These are phyloP conservation scores for Micronisus gabar DNA, from an alignment of 2,113 vertebrate genomes.

Conservation along the genomic window DNA sequence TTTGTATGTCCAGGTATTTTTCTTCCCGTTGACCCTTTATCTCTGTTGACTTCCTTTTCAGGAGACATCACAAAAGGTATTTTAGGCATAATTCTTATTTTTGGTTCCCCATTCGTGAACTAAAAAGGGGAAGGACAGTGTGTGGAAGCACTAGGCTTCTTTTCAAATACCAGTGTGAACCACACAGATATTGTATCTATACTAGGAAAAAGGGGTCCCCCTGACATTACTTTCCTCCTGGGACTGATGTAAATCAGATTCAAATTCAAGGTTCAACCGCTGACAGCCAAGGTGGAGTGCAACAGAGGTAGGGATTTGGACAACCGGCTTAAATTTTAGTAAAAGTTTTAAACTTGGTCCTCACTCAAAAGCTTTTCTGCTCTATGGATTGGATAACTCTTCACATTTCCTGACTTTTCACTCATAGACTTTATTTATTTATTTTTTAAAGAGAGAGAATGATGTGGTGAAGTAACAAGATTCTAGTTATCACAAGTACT, in stretches of 20 bases:
- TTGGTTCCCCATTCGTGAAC: not conserved
- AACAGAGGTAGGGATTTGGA: not conserved
- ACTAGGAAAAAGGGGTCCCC: not conserved
- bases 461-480: not conserved
- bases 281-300: not conserved
- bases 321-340: not conserved
- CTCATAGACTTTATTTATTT: not conserved
- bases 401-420: not conserved
- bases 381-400: not conserved
- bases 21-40: not conserved
- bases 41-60: not conserved
- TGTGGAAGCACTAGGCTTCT: not conserved
- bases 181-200: not conserved
- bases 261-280: not conserved
- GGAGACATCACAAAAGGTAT: not conserved
- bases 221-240: not conserved
- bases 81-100: not conserved
- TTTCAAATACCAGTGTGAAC: not conserved
- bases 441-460: not conserved
- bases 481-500: not conserved
- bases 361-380: not conserved
- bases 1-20: not conserved
- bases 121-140: not conserved
- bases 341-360: not conserved
- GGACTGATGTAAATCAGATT: not conserved